Base-by-base conservation (phyloP, 2,888 invertebrate genomes). In the Erebia palarica region DNA sequence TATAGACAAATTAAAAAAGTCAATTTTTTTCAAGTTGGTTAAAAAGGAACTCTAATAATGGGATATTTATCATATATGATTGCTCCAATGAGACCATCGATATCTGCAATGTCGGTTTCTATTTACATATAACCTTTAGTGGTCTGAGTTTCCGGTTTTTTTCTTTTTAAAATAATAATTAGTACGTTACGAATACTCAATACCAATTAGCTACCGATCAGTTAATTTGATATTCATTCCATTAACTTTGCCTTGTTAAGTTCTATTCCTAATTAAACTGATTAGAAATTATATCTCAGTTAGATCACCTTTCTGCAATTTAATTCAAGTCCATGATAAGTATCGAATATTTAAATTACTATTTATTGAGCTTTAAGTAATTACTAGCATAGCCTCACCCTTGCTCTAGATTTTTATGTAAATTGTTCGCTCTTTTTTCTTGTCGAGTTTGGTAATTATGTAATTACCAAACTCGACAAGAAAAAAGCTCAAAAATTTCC, bases 141-240 rank as follows among this genome's bases (percentile, higher is more conserved):
- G 67, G 70, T 73, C 70, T 72, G 57, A 68, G 68, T 59, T 73
- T 69, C 55, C 64, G 72, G 73, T 70, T 75, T 75, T 72, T 69
- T 70, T 63, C 18, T 49, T 8, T 63, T 47, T 60, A 1, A 42
- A 60, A 66, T 36, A 64, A 51, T 47, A 51, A 51, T 68, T 58
- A 51, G 61, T 44, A 14, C 21, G 63, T 59, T 69, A 58, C 67
- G 61, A 60, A 65, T 65, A 70, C 21, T 74, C 18, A 58, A 47
- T 63, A 59, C 59, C 49, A 64, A 68, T 68, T 68, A 21, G 74
- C 74, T 68, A 74, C 74, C 44, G 69, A 61, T 53, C 63, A 64
- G 42, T 63, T 53, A 16, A 66, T 69, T 51, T 60, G 11, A 58
- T 58, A 70, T 65, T 44, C 27, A 14, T 71, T 57, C 10, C 59